phyloP scores from a whole-genome alignment of 2,113 vertebrate genomes.

The Felis chaus region DNA sequence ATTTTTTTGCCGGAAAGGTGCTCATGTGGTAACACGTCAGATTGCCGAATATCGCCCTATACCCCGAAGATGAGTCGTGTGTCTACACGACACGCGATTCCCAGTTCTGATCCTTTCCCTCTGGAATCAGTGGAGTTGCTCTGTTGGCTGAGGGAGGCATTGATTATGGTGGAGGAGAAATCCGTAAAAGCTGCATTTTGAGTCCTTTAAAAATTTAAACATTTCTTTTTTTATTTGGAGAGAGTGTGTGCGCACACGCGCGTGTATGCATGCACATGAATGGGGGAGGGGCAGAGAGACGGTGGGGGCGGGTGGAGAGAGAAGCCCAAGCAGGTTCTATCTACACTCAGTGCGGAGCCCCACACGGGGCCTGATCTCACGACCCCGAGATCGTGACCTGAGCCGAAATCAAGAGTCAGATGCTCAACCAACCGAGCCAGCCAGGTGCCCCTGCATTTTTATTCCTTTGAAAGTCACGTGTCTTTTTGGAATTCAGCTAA shows the following conservation, averaged over 20 bases:
- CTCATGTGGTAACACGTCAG: not conserved
- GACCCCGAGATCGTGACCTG: no score
- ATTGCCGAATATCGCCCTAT: rapidly evolving
- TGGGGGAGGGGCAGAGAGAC: no score
- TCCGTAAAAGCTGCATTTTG: not conserved
- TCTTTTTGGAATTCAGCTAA: not conserved
- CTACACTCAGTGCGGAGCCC: no score
- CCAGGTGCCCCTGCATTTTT: not conserved
- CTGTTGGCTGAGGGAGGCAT: not conserved
- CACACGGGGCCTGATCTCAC: no score
- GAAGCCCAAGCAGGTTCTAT: no score
- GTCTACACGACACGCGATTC: rapidly evolving
- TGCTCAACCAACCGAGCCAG: no score
- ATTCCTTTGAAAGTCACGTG: not conserved
- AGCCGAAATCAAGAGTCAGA: no score
- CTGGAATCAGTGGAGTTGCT: not conserved
- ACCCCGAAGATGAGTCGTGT: not conserved
- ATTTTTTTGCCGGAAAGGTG: not conserved
- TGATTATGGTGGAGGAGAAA: rapidly evolving
- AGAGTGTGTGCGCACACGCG: no score
- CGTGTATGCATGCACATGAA: no score
- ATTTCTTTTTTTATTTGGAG: no score
- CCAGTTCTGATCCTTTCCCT: not conserved
- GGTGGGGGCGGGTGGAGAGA: no score
- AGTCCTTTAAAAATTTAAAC: not conserved